These are phyloP conservation scores for Damaliscus lunatus DNA, from an alignment of 2,113 vertebrate species.

Conservation along the genomic window DNA sequence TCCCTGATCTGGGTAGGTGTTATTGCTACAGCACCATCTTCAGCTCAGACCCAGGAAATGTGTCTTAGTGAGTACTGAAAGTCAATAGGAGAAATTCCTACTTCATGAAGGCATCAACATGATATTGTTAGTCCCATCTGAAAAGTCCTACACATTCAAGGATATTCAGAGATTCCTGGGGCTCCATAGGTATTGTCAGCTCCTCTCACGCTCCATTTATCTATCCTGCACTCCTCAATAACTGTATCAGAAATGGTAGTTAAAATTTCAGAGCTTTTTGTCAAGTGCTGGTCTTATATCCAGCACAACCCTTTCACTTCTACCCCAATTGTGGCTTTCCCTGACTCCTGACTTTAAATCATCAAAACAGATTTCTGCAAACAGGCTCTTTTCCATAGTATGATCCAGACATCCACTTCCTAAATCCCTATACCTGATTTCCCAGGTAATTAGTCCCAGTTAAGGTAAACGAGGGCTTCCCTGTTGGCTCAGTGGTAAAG, in stretches of 20 bases:
- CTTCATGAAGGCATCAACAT: background rate
- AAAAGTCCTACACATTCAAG: background rate
- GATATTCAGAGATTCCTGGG: background rate
- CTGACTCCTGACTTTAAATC: background rate
- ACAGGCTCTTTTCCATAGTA: background rate
- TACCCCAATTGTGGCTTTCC: background rate
- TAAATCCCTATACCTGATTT: background rate
- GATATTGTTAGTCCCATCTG: background rate
- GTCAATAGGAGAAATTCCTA: background rate
- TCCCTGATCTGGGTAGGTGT: background rate
- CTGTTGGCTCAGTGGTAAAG: background rate
- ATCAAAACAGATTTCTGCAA: background rate
- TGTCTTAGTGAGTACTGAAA: background rate
- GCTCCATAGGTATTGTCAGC: background rate
- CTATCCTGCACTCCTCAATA: background rate
- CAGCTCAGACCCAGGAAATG: background rate
- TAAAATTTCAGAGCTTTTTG: background rate
- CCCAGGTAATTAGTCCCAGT: background rate
- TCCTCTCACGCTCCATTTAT: background rate
- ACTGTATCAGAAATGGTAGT: background rate
- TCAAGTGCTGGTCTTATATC: background rate
- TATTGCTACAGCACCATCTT: background rate
- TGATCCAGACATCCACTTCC: background rate
- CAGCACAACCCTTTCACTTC: background rate
- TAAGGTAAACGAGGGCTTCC: background rate